phyloP scores from a whole-genome alignment of 2,888 invertebrate species.

The Ariolimax columbianus region DNA sequence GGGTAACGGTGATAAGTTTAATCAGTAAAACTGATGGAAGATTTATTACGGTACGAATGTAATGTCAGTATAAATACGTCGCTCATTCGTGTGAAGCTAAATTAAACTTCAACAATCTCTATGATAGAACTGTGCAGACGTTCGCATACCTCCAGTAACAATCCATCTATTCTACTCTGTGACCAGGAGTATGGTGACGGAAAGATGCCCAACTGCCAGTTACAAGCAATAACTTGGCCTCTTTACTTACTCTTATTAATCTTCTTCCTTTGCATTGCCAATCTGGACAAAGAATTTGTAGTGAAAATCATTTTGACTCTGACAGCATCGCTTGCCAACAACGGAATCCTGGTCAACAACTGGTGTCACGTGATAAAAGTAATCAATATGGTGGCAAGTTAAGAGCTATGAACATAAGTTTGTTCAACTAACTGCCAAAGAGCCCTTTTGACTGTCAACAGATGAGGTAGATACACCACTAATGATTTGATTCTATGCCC shows the following conservation, averaged over 20 bases:
- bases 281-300: slow-evolving; percentile 43
- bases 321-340: slow-evolving; percentile 26
- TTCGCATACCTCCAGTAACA: too few species aligned
- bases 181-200: too few species aligned
- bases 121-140: too few species aligned
- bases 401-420: background rate
- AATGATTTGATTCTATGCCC: too few species aligned
- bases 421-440: background rate
- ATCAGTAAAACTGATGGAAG: too few species aligned
- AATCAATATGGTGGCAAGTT: background rate
- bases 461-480: background rate
- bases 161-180: too few species aligned
- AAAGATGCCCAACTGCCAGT: too few species aligned
- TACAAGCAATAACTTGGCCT: background rate
- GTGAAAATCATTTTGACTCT: slow-evolving; percentile 32
- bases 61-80: too few species aligned
- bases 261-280: slow-evolving; percentile 41
- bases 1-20: too few species aligned
- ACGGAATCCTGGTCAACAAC: slow-evolving; percentile 38
- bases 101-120: too few species aligned
- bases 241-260: slow-evolving; percentile 27
- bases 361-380: slow-evolving; percentile 18
- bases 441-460: slow-evolving; percentile 12
- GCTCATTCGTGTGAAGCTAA: too few species aligned
- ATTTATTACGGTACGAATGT: too few species aligned